These are phyloP conservation scores for Myoxocephalus aenaeus DNA, from an alignment of 2,797 vertebrate species.

Conservation along the genomic window DNA sequence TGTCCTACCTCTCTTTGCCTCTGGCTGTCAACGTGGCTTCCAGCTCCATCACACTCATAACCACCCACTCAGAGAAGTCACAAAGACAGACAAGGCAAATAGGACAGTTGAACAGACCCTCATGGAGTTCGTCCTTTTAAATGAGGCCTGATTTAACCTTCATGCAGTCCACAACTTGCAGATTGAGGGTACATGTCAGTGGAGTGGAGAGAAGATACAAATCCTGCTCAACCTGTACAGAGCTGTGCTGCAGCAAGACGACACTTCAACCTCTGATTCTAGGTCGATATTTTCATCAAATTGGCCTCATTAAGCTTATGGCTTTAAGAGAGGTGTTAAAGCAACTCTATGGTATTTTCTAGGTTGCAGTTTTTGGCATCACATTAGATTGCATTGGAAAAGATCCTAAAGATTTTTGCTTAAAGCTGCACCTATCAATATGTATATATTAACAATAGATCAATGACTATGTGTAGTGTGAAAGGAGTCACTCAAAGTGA, in stretches of 20 bases:
- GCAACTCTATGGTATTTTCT: neutral
- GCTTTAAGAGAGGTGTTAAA: neutral
- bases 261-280: constrained; percentile 24
- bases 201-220: constrained; percentile 25
- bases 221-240: constrained; percentile 17
- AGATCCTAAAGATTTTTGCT: neutral
- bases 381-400: neutral
- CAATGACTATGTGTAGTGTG: neutral
- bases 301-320: neutral
- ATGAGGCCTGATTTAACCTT: constrained; percentile 29
- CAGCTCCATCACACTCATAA: constrained; percentile 57
- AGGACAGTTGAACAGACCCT: constrained; percentile 55
- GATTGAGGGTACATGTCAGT: constrained; percentile 41
- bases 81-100: constrained; percentile 55
- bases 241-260: constrained; percentile 36
- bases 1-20: constrained; percentile 61
- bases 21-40: constrained; percentile 62
- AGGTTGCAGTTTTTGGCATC: neutral
- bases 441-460: neutral
- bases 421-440: constrained; percentile 5
- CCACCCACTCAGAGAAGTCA: constrained; percentile 66
- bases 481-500: neutral
- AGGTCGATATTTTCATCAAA: constrained; percentile 25
- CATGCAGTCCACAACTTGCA: constrained; percentile 9
- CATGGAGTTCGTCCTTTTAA: constrained; percentile 36